A percentile compares a stretch with the other conserved stretches of the same genome.
phyloP scores from a whole-genome alignment of 2,888 invertebrate genomes.

The Ophonus ardosiacus region DNA sequence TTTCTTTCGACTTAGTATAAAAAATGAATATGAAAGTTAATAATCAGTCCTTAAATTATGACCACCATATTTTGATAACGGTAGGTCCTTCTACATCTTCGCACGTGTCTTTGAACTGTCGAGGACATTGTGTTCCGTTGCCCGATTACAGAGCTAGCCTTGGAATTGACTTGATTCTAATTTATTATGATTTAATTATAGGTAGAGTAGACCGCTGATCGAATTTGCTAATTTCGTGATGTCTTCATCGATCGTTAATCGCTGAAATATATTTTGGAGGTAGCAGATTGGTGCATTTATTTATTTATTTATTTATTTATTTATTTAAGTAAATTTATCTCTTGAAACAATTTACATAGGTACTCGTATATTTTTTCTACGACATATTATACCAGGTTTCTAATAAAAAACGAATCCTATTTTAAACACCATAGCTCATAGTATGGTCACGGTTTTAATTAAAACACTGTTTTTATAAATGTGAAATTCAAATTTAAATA shows the following conservation, averaged over 20 bases:
- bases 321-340: no score
- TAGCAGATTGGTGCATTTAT: no score
- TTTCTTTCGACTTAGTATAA: neutral
- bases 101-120: slow-evolving; percentile 35
- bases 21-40: neutral
- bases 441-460: no score
- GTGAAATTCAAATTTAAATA: no score
- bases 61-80: slow-evolving; percentile 10
- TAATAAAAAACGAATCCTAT: no score
- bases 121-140: slow-evolving; percentile 24
- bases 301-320: no score
- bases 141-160: slow-evolving; percentile 16
- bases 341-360: no score
- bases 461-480: no score
- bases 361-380: no score
- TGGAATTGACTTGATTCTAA: slow-evolving; percentile 28
- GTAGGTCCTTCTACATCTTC: neutral
- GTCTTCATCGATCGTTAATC: neutral
- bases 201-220: neutral
- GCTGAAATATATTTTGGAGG: no score
- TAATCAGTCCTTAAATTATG: neutral
- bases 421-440: no score
- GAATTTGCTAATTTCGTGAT: neutral
- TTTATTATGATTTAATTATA: slow-evolving; percentile 46
- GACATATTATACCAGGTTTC: no score